These are phyloP conservation scores for Temnothorax rugatulus DNA, from an alignment of 2,888 invertebrate species.

Conservation along the genomic window DNA sequence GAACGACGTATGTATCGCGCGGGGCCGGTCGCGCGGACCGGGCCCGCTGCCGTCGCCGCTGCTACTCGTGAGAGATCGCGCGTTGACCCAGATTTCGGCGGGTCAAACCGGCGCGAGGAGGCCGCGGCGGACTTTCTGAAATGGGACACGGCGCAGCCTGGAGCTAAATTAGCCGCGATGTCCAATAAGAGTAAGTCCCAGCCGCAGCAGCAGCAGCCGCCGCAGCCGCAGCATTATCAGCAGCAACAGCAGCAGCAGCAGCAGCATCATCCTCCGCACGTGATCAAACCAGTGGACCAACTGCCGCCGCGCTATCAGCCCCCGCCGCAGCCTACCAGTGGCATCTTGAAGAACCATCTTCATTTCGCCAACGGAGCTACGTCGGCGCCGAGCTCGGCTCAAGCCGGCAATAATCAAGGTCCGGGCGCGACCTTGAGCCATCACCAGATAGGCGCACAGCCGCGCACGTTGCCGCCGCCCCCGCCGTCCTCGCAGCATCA, in stretches of 20 bases:
- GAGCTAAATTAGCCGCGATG: constrained; percentile 85
- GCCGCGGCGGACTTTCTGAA: constrained; percentile 81
- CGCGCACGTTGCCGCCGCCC: constrained; percentile 63
- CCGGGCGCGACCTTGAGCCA: constrained; percentile 75
- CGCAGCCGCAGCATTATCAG: constrained; percentile 71
- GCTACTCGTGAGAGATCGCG: constrained; percentile 56
- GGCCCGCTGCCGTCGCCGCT: constrained; percentile 7
- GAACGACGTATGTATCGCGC: constrained; percentile 49
- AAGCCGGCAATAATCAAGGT: constrained; percentile 67
- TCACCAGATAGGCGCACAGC: constrained; percentile 76
- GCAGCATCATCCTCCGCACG: constrained; percentile 69
- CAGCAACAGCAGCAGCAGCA: constrained; percentile 73
- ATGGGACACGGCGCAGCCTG: constrained; percentile 83
- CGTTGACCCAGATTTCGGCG: constrained; percentile 80
- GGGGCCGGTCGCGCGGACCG: constrained; percentile 56
- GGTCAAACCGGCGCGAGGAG: constrained; percentile 73
- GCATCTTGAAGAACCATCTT: constrained; percentile 88
- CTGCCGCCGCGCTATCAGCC: constrained; percentile 94
- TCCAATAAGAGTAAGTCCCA: constrained; percentile 85
- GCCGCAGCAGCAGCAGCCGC: constrained; percentile 78
- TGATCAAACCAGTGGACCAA: constrained; percentile 81
- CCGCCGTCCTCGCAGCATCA: constrained; percentile 30
- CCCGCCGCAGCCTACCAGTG: constrained; percentile 88
- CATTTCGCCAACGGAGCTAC: constrained; percentile 82
- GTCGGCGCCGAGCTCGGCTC: constrained; percentile 78